These are phyloP conservation scores for Lepus europaeus DNA, from an alignment of 2,113 vertebrate species.

Conservation along the genomic window DNA sequence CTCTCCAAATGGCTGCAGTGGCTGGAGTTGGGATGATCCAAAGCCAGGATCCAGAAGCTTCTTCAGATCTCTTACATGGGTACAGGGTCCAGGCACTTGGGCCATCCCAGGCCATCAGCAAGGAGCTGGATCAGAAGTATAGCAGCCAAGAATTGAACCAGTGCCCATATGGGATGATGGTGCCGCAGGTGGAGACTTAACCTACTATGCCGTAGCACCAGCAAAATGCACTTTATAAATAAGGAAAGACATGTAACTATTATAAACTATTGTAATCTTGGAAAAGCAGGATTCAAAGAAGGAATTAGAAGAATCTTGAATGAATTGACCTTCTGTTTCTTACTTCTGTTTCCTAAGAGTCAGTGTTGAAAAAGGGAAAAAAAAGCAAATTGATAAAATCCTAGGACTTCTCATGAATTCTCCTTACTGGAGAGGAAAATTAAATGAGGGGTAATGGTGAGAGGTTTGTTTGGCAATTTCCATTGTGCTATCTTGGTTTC, in stretches of 20 bases:
- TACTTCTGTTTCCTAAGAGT: conserved; percentile 7
- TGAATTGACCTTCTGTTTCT: not conserved
- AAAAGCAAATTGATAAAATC: not conserved
- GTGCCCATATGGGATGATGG: too few relatives aligned
- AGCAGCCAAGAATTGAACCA: too few relatives aligned
- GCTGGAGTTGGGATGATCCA: too few relatives aligned
- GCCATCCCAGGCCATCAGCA: too few relatives aligned
- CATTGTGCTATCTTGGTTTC: not conserved
- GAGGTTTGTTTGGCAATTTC: not conserved
- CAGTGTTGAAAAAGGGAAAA: not conserved
- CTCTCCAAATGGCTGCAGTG: too few relatives aligned
- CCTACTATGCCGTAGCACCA: too few relatives aligned
- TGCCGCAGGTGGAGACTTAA: too few relatives aligned
- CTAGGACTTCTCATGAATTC: not conserved
- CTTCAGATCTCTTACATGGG: too few relatives aligned
- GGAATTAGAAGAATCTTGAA: not conserved
- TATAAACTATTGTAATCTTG: not conserved
- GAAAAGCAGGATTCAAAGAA: not conserved
- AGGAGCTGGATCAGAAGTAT: too few relatives aligned
- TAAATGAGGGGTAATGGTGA: not conserved
- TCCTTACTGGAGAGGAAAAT: not conserved
- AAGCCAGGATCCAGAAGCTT: too few relatives aligned
- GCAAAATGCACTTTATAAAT: not conserved
- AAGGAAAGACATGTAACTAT: not conserved
- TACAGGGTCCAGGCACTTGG: too few relatives aligned